phyloP scores from a whole-genome alignment of 2,113 vertebrate species.

The Nibea coibor region DNA sequence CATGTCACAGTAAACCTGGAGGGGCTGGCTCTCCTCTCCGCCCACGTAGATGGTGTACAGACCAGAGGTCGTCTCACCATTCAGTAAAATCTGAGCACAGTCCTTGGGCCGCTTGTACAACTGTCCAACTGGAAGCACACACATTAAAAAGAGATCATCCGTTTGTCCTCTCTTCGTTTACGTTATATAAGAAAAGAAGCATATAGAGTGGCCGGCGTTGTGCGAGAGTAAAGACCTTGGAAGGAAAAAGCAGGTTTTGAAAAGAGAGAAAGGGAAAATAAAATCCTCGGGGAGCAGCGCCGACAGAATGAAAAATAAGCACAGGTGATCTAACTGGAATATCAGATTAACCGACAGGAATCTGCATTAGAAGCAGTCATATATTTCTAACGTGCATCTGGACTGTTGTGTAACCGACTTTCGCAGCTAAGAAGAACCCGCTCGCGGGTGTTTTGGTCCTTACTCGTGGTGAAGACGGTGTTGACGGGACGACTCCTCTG shows the following conservation, averaged over 20 bases:
- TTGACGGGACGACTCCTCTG: conserved; percentile 84
- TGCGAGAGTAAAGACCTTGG: not conserved
- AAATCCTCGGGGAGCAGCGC: conserved; percentile 11
- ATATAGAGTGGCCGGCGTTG: not conserved
- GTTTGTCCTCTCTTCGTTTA: not conserved
- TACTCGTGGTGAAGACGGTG: conserved; percentile 90
- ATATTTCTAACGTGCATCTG: conserved; percentile 10
- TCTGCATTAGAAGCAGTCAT: not conserved
- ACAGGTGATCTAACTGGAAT: conserved; percentile 37
- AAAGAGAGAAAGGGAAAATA: not conserved
- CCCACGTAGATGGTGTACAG: conserved; percentile 90
- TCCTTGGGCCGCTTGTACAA: conserved; percentile 88
- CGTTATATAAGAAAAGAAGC: not conserved
- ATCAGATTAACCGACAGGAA: conserved; percentile 29
- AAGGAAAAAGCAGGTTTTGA: conserved; percentile 7
- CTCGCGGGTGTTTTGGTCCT: conserved; percentile 41
- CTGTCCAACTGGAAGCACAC: conserved; percentile 77
- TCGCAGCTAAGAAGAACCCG: not conserved
- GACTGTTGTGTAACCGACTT: not conserved
- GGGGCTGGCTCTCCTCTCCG: conserved; percentile 86
- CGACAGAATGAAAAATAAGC: conserved; percentile 39
- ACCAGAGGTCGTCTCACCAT: conserved; percentile 90
- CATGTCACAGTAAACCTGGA: conserved; percentile 96
- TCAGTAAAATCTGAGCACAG: conserved; percentile 92
- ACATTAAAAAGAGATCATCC: conserved; percentile 42